These are phyloP conservation scores for Cantharis flavilabris DNA, from an alignment of 2,888 invertebrate genomes.

Conservation along the genomic window DNA sequence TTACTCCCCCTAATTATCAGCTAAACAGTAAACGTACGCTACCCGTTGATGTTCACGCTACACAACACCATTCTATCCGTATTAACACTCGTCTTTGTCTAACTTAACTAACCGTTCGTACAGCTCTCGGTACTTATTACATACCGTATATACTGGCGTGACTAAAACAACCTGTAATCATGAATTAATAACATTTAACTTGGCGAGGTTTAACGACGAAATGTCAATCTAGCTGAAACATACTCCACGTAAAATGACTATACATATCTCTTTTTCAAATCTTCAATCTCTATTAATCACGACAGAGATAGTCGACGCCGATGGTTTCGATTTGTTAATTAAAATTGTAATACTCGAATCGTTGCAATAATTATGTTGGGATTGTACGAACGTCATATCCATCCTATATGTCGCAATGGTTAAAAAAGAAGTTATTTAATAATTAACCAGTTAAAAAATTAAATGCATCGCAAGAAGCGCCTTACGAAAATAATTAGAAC, in stretches of 20 bases:
- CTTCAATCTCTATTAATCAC: not conserved
- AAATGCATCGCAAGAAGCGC: not conserved
- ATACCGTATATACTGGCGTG: slow-evolving; percentile 35
- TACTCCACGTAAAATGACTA: slow-evolving; percentile 26
- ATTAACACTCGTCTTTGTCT: slow-evolving; percentile 36
- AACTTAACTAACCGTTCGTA: slow-evolving; percentile 18
- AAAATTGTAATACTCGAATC: slow-evolving; percentile 24
- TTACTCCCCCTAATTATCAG: slow-evolving; percentile 52
- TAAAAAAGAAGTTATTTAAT: slow-evolving; percentile 7
- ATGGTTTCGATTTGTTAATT: slow-evolving; percentile 27
- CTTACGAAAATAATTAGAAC: slow-evolving; percentile 4
- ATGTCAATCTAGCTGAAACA: slow-evolving; percentile 40
- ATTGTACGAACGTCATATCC: slow-evolving; percentile 30
- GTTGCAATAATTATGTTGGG: slow-evolving; percentile 33
- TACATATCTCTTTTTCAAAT: slow-evolving; percentile 11
- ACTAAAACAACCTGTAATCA: slow-evolving; percentile 43
- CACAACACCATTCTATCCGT: slow-evolving; percentile 32
- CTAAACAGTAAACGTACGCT: slow-evolving; percentile 50
- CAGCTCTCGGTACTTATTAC: slow-evolving; percentile 23
- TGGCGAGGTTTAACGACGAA: slow-evolving; percentile 41
- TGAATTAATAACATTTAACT: slow-evolving; percentile 47
- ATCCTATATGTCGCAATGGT: slow-evolving; percentile 20
- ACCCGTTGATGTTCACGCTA: slow-evolving; percentile 41
- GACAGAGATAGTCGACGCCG: slow-evolving; percentile 14
- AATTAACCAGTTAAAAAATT: not conserved